phyloP scores from a whole-genome alignment of 1,140 invertebrate genomes.

The Ylistrum balloti region DNA sequence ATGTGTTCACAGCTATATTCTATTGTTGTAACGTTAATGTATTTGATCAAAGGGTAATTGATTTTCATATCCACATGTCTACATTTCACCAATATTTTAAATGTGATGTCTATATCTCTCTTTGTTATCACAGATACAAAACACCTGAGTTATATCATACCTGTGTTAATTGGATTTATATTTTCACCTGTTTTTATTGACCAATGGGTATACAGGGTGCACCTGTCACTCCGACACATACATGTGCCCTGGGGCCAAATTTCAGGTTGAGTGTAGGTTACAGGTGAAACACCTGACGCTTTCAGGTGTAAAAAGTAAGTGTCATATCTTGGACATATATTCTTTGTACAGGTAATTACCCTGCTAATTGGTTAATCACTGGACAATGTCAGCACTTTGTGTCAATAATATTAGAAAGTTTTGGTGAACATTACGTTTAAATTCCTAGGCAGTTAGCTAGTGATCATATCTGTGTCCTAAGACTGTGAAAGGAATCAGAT shows the following conservation, averaged over 20 bases:
- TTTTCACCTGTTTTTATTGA: conserved; percentile 23
- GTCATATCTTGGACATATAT: not conserved
- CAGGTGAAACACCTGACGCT: not conserved
- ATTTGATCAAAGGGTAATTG: conserved; percentile 12
- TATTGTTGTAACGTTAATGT: not conserved
- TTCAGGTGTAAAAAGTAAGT: not conserved
- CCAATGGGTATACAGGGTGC: not conserved
- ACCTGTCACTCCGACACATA: not conserved
- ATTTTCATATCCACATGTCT: not conserved
- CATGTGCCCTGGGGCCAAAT: not conserved
- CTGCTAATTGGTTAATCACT: not conserved
- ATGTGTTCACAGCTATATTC: not conserved
- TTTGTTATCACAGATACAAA: not conserved
- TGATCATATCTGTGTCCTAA: not conserved
- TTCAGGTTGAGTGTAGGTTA: not conserved
- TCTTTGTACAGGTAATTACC: not conserved
- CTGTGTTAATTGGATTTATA: conserved; percentile 24
- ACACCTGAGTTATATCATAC: not conserved
- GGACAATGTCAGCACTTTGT: not conserved
- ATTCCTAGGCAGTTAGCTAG: not conserved
- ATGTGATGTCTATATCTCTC: not conserved
- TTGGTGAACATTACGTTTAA: not conserved
- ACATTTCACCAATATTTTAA: not conserved
- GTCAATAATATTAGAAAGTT: not conserved
- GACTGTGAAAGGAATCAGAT: not conserved